phyloP scores from a whole-genome alignment of 2,113 vertebrate genomes.

The Myotis brandtii region DNA sequence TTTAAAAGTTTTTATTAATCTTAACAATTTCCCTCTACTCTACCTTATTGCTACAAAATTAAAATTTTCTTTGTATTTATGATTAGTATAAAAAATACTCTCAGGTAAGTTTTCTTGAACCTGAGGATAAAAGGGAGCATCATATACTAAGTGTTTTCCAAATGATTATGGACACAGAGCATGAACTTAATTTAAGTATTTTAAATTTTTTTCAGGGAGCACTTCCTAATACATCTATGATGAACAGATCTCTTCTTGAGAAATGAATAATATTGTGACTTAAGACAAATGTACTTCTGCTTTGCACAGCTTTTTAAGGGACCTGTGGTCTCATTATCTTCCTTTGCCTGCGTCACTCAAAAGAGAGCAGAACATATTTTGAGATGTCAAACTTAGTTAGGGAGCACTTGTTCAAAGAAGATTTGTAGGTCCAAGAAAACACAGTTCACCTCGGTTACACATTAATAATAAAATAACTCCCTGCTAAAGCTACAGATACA shows the following conservation, averaged over 20 bases:
- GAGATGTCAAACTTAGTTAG: constrained; percentile 32
- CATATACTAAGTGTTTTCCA: not conserved
- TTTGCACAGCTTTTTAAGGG: not conserved
- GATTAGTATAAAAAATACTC: not conserved
- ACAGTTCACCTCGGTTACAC: constrained; percentile 29
- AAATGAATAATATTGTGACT: not conserved
- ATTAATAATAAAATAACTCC: constrained; percentile 57
- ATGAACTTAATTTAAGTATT: not conserved
- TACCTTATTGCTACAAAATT: not conserved
- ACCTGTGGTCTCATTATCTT: not conserved
- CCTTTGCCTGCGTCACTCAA: not conserved
- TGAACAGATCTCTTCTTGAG: not conserved
- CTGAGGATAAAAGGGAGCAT: not conserved
- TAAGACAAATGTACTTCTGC: not conserved
- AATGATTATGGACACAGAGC: not conserved
- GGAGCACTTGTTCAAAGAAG: constrained; percentile 14
- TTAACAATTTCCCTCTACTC: not conserved
- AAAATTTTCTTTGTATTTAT: constrained; percentile 30
- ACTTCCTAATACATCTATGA: not conserved
- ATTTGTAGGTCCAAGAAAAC: constrained; percentile 53
- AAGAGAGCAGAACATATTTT: not conserved
- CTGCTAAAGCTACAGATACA: not conserved
- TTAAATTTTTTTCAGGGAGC: not conserved
- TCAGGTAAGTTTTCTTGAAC: constrained; percentile 21
- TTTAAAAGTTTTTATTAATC: not conserved